These are phyloP conservation scores for Drosophila demipolita DNA, from an alignment of 2,888 invertebrate species.

Conservation along the genomic window DNA sequence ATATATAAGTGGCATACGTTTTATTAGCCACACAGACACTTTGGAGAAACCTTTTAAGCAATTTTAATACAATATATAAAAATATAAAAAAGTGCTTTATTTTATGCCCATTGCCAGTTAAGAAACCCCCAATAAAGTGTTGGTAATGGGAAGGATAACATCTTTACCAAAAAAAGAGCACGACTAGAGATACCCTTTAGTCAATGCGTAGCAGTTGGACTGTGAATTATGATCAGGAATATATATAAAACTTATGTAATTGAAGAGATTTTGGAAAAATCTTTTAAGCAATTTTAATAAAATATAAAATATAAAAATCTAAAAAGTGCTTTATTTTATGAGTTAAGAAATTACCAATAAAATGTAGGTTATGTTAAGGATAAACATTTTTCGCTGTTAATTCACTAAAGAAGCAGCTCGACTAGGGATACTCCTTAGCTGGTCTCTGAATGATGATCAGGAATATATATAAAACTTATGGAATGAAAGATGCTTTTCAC, in stretches of 20 bases:
- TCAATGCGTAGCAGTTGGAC: background rate
- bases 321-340: constrained; percentile 29
- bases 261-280: constrained; percentile 43
- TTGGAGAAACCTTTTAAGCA: constrained; percentile 53
- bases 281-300: constrained; percentile 48
- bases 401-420: constrained; percentile 1
- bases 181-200: background rate
- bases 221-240: background rate
- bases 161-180: constrained; percentile 7
- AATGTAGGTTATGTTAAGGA: constrained; percentile 17
- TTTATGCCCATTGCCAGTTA: constrained; percentile 27
- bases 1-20: constrained; percentile 32
- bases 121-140: constrained; percentile 26
- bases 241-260: background rate
- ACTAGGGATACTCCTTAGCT: background rate
- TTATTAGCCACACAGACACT: constrained; percentile 49
- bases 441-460: background rate
- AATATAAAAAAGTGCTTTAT: constrained; percentile 40
- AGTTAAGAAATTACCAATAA: constrained; percentile 18
- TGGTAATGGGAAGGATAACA: constrained; percentile 10
- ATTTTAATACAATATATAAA: constrained; percentile 40
- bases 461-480: background rate
- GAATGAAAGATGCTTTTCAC: background rate
- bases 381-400: constrained; percentile 17
- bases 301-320: constrained; percentile 34